phyloP scores from a whole-genome alignment of 2,797 vertebrate genomes.

The Aeoliscus strigatus region DNA sequence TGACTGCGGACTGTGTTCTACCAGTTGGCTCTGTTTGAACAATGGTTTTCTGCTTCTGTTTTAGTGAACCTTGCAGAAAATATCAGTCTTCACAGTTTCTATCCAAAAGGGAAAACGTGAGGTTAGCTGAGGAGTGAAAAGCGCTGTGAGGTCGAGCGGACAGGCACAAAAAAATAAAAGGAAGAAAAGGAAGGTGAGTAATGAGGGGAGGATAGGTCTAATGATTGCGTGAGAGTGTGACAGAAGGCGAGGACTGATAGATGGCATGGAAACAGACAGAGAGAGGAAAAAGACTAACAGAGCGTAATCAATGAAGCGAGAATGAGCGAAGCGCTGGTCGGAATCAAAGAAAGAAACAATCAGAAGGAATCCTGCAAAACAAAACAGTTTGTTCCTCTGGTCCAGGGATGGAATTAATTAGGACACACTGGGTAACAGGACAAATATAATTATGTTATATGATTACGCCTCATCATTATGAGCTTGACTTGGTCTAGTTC shows the following conservation, averaged over 20 bases:
- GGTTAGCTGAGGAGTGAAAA: slow-evolving; percentile 19
- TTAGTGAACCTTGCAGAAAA: too few relatives aligned
- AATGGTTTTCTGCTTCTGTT: too few relatives aligned
- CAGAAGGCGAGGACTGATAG: slow-evolving; percentile 6
- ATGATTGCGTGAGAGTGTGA: neutral
- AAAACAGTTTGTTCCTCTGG: slow-evolving; percentile 33
- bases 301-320: slow-evolving; percentile 24
- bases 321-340: neutral
- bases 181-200: slow-evolving; percentile 2
- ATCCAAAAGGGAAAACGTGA: slow-evolving; percentile 15
- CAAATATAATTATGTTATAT: slow-evolving; percentile 59
- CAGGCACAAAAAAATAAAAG: slow-evolving; percentile 5
- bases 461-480: slow-evolving; percentile 46
- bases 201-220: too few relatives aligned
- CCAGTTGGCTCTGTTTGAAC: too few relatives aligned
- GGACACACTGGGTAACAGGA: slow-evolving; percentile 38
- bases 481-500: slow-evolving; percentile 29
- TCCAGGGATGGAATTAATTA: slow-evolving; percentile 53
- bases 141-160: slow-evolving; percentile 2
- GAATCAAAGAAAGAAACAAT: slow-evolving; percentile 15
- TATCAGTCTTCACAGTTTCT: too few relatives aligned
- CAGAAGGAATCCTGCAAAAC: slow-evolving; percentile 31
- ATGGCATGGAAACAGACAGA: slow-evolving; percentile 14
- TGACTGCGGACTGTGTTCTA: too few relatives aligned
- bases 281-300: slow-evolving; percentile 1